phyloP scores from a whole-genome alignment of 2,113 vertebrate genomes.

The Python bivittatus region DNA sequence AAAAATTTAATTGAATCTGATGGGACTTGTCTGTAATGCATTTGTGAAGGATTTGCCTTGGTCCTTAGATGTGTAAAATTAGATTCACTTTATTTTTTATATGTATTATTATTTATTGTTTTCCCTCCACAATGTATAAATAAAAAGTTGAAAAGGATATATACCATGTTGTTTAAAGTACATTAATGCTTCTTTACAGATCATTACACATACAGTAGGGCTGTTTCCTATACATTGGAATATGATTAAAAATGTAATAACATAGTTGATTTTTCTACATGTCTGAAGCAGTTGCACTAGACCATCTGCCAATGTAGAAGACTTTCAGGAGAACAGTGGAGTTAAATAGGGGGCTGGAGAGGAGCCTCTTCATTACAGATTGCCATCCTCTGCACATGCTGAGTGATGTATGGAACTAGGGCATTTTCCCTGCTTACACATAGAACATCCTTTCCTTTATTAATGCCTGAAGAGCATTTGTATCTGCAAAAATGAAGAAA shows the following conservation, averaged over 20 bases:
- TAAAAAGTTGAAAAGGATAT: background rate
- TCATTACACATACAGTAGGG: background rate
- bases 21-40: background rate
- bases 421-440: background rate
- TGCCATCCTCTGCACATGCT: background rate
- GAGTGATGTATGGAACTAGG: background rate
- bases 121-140: background rate
- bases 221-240: background rate
- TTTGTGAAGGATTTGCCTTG: background rate
- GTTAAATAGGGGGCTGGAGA: background rate
- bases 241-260: background rate
- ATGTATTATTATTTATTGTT: background rate
- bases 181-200: background rate
- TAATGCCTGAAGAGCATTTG: background rate
- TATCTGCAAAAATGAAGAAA: background rate
- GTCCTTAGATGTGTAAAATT: background rate
- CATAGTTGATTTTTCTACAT: background rate
- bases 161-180: background rate
- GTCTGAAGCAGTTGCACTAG: background rate
- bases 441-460: background rate
- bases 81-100: background rate
- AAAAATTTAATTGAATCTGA: background rate
- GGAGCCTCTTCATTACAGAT: background rate
- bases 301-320: background rate
- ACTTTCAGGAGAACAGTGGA: background rate